Base-by-base conservation (phyloP, 2,113 vertebrate species). In the Tor tambroides region DNA sequence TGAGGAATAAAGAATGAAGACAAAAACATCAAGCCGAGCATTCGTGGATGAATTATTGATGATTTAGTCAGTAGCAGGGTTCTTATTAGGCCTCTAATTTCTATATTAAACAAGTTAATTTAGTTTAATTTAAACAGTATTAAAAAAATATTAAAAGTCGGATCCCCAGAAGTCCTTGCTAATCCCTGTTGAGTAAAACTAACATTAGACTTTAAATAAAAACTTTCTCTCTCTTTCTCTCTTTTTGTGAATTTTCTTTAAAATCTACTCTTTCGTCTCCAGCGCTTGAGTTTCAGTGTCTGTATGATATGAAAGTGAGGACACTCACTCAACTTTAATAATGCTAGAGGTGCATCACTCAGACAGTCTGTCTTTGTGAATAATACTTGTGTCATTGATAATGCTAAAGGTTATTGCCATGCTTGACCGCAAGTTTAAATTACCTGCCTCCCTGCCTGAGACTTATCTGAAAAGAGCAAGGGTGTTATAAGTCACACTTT, bases 381-480 rank as follows among this genome's bases (percentile, higher is more conserved):
- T 90, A 89, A 87, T 87, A 88, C 54, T 75, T 83, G 43, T 88
- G 63, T 76, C 75, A 80, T 59, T 85, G 81, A 89, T 91, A 63
- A 89, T 79, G 85, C 30, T 88, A 89, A 90, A 90, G 89, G 87
- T 89, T 87, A 83, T 80, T 71, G 59, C 75, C 82, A 85, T 76
- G 85, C 82, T 80, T 86, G 56, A 71, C 80, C 61, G 76, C 61
- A 67, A 43, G 79, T 84, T 83, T 75, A 86, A 84, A 90, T 51
- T 32, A 76, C 32, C 87, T 51, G 51, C 41, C 74, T 80, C 63
- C 54, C 63, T 75, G 32, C 26, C 87, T 76, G 63, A 76, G 69
- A 75, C 80, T 17, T 74, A 69, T 83, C 85, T 61, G 59, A 87
- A 67, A 43, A 80, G 71, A 80, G 63, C 61, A 59, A 26, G 74